Percentiles rank a stretch among this genome's conserved stretches.
These are phyloP conservation scores for Albula goreensis DNA, from an alignment of 2,113 vertebrate species.

Conservation along the genomic window DNA sequence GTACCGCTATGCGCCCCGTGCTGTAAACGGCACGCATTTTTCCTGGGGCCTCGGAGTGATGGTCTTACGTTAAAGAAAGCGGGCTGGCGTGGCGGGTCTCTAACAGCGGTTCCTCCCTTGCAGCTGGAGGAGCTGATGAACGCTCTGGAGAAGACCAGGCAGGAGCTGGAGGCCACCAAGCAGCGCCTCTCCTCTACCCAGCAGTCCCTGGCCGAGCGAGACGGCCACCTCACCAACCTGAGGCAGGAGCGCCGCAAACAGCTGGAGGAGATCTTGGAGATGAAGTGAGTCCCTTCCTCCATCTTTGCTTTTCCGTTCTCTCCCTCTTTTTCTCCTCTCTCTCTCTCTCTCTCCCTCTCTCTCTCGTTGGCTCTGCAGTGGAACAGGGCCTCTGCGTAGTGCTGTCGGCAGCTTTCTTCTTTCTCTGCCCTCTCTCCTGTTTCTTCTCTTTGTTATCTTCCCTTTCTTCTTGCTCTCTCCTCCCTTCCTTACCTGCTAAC, in stretches of 20 bases:
- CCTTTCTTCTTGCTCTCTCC: neutral
- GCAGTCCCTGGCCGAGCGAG: conserved; percentile 91
- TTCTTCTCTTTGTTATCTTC: neutral
- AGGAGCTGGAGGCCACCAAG: conserved; percentile 95
- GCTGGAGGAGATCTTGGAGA: conserved; percentile 97
- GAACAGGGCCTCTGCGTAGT: neutral
- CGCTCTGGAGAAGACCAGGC: conserved; percentile 90
- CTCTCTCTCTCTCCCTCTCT: neutral
- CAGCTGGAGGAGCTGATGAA: conserved; percentile 95
- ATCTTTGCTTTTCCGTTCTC: neutral
- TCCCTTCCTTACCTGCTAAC: neutral
- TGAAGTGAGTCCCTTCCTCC: conserved; percentile 83
- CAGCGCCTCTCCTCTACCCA: conserved; percentile 93
- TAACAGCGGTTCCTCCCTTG: conserved; percentile 37
- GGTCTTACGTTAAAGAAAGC: neutral
- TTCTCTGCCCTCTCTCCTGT: conserved; percentile 1
- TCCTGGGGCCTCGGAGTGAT: neutral
- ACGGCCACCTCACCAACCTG: conserved; percentile 91
- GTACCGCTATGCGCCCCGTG: neutral
- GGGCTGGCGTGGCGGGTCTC: neutral
- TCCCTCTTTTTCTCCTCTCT: neutral
- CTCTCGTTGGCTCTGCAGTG: neutral
- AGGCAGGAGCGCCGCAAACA: conserved; percentile 92
- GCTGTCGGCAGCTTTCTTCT: neutral
- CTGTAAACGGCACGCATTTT: neutral